These are phyloP conservation scores for Platycnemis pennipes DNA, from an alignment of 2,888 invertebrate species.

Conservation along the genomic window DNA sequence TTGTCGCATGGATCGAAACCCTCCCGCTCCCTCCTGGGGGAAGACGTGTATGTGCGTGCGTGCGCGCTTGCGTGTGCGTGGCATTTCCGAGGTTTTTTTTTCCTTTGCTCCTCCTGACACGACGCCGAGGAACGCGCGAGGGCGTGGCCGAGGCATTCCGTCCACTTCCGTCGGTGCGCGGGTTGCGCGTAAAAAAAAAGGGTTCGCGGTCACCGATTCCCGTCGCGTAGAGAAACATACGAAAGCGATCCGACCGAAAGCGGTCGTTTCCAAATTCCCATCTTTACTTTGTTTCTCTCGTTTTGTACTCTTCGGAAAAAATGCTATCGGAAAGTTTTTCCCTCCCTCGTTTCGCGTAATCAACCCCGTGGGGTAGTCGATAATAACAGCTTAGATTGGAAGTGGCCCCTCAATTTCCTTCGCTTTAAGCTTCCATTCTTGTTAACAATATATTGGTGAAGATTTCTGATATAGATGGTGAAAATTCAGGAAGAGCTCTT, in stretches of 20 bases:
- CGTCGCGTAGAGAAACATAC: slow-evolving; percentile 26
- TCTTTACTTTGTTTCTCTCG: no score
- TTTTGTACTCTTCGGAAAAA: no score
- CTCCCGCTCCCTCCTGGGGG: neutral
- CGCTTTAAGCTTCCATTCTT: no score
- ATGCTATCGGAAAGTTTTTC: neutral
- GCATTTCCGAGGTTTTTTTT: slow-evolving; percentile 24
- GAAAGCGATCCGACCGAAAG: neutral
- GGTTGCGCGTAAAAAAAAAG: slow-evolving; percentile 31
- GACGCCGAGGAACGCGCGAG: slow-evolving; percentile 25
- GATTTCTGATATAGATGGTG: no score
- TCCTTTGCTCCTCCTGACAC: slow-evolving; percentile 15
- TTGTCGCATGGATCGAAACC: neutral
- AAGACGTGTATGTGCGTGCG: no score
- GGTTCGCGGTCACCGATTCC: slow-evolving; percentile 19
- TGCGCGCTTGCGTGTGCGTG: neutral
- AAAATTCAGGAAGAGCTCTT: no score
- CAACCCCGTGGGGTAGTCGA: neutral
- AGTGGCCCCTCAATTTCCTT: no score
- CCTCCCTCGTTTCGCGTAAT: neutral
- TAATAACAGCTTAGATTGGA: neutral
- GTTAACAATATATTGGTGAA: no score
- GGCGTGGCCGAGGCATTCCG: slow-evolving; percentile 53
- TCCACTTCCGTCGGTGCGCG: neutral
- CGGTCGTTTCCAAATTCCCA: neutral